phyloP scores from a whole-genome alignment of 2,113 vertebrate species.

The Emydura subglobosa region DNA sequence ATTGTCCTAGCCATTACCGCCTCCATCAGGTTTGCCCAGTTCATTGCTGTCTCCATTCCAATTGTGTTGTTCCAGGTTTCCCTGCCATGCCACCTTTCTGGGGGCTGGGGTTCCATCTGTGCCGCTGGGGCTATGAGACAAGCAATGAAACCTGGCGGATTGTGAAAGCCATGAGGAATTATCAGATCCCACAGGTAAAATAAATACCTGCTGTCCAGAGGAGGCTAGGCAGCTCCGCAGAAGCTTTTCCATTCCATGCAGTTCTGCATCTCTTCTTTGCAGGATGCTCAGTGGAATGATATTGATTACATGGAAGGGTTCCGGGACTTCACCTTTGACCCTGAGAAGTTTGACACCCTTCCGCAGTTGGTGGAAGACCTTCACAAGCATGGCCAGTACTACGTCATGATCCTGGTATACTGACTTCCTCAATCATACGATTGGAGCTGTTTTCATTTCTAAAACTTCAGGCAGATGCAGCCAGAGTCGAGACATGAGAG shows the following conservation, averaged over 20 bases:
- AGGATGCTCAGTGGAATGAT: constrained; percentile 87
- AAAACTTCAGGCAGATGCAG: neutral
- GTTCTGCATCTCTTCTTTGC: neutral
- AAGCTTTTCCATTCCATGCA: neutral
- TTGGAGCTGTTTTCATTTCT: neutral
- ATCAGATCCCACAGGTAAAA: constrained; percentile 77
- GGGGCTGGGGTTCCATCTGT: constrained; percentile 90
- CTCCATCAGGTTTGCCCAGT: neutral
- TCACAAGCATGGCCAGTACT: constrained; percentile 70
- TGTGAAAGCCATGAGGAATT: constrained; percentile 84
- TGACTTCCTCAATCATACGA: neutral
- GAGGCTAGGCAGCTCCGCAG: too few species aligned
- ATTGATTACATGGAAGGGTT: constrained; percentile 89
- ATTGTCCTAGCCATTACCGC: neutral
- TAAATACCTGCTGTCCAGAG: neutral
- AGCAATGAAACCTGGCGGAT: constrained; percentile 86
- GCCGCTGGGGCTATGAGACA: constrained; percentile 88
- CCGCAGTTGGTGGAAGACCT: constrained; percentile 84
- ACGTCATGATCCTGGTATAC: constrained; percentile 87
- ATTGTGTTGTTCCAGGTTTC: constrained; percentile 57
- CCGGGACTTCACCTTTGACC: constrained; percentile 87
- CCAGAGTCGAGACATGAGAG: neutral
- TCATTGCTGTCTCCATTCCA: neutral
- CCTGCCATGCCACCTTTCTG: constrained; percentile 89
- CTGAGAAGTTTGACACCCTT: constrained; percentile 77